Base-by-base conservation (phyloP, 1,140 invertebrate species). In the Tetragnatha versicolor region DNA sequence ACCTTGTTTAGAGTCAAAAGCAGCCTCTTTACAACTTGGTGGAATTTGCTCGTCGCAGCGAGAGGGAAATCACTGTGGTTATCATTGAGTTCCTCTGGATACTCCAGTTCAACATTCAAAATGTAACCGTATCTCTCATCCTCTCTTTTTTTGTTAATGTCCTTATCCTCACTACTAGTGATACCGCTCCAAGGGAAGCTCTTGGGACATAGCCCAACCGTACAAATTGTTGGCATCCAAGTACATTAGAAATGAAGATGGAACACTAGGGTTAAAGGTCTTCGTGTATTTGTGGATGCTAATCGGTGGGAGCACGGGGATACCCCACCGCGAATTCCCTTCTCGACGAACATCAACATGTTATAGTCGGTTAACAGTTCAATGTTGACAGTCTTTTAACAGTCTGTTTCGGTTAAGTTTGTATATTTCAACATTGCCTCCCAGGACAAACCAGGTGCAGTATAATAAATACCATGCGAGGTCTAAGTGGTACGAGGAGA, bases 1-100 rank as follows among this genome's bases (percentile, higher is more conserved):
- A 81, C 78, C 33, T 80, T 81, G n/a, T 80, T 22, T 31, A 81
- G 58, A 58, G 27, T 68, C 6, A 20, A 39, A 3, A 79, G 1
- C 3, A 81, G 33, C 31, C 37, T 31, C 22, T 47, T 70, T 61
- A 84, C 49, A 29, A 2, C 33, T 39, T 31, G n/a, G 42, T 47
- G 76, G 5, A 25, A 51, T 39, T 37, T n/a, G 45, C 55, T 80
- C 79, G 86, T 83, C 45, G 85, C 83, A 68, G 82, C 83, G 33
- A 87, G 82, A 27, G 86, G 85, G 31, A 86, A 80, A 81, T 86
- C 85, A 73, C 82, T 83, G 80, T 87, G 85, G 22, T 25, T 3
- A 45, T 81, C 66, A 63, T 84, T 82, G 33, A 84, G 25, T 80
- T 80, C 53, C 55, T 78, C 42, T 7, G 37, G 82, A 81, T 83